phyloP scores from a whole-genome alignment of 2,888 invertebrate genomes.

The Rhagonycha lutea region DNA sequence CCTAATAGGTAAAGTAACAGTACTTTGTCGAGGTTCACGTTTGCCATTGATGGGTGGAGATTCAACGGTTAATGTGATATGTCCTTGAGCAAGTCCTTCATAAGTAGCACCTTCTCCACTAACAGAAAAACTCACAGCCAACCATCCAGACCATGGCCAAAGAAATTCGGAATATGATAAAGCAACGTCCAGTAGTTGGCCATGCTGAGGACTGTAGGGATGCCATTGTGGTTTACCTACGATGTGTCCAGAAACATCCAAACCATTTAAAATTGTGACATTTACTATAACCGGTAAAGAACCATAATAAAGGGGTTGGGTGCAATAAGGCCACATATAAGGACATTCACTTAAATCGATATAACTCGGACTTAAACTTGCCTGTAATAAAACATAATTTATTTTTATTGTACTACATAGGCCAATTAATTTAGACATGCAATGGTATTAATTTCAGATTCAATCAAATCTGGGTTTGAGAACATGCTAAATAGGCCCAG shows the following conservation, averaged over 20 bases:
- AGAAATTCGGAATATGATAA: constrained; percentile 78
- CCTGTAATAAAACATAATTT: constrained; percentile 46
- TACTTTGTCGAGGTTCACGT: constrained; percentile 60
- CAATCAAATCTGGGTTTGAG: not conserved
- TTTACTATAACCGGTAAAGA: constrained; percentile 89
- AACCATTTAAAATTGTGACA: constrained; percentile 91
- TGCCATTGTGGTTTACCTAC: constrained; percentile 79
- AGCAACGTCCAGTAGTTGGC: constrained; percentile 77
- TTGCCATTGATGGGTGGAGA: constrained; percentile 72
- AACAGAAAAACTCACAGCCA: constrained; percentile 79
- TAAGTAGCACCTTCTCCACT: constrained; percentile 66
- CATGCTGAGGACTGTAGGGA: constrained; percentile 82
- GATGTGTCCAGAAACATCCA: constrained; percentile 86
- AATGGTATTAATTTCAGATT: constrained; percentile 48
- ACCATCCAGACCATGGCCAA: constrained; percentile 98
- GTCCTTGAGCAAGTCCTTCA: constrained; percentile 83
- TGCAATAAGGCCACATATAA: constrained; percentile 99
- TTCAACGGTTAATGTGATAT: constrained; percentile 80
- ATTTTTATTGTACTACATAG: not conserved
- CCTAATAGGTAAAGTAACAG: constrained; percentile 65
- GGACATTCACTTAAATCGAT: constrained; percentile 93
- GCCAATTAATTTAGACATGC: constrained; percentile 54
- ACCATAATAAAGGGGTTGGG: constrained; percentile 89
- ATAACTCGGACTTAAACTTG: constrained; percentile 76
- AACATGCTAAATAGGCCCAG: not conserved